Evolutionary conservation across 1,140 invertebrate genomes (phyloP).

Genomic region (Paralvinella palmiformis): DNA sequence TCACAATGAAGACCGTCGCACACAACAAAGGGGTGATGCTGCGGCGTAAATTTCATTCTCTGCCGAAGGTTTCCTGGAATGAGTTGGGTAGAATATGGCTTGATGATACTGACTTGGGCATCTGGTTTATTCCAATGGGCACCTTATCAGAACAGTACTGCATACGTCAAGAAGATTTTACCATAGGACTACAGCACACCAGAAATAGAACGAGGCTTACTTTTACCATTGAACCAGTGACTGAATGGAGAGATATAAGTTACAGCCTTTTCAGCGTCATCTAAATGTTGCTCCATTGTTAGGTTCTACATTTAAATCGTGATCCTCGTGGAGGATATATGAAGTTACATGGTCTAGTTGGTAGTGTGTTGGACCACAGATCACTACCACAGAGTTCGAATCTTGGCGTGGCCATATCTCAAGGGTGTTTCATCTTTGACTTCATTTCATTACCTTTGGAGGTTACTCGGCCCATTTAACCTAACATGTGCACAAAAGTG

Average conservation of each 20-base stretch:
- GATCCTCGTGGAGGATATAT: too few species aligned
- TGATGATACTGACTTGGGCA: constrained; percentile 9
- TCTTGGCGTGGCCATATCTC: too few species aligned
- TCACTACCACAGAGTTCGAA: too few species aligned
- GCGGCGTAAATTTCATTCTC: constrained; percentile 4
- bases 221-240: neutral
- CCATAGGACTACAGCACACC: neutral
- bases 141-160: constrained; percentile 8
- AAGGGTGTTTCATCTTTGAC: too few species aligned
- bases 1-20: neutral
- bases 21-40: constrained; percentile 4
- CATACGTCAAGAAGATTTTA: constrained; percentile 12
- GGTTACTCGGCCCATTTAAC: too few species aligned
- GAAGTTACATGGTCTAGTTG: too few species aligned
- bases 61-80: constrained; percentile 9
- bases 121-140: constrained; percentile 16
- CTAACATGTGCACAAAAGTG: too few species aligned
- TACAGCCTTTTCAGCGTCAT: too few species aligned
- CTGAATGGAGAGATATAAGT: neutral
- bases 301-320: too few species aligned
- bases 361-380: too few species aligned
- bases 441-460: too few species aligned
- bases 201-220: neutral
- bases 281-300: too few species aligned
- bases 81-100: constrained; percentile 1